Base-by-base conservation (phyloP, 2,797 vertebrate species). In the Phrynocephalus guinanensis region DNA sequence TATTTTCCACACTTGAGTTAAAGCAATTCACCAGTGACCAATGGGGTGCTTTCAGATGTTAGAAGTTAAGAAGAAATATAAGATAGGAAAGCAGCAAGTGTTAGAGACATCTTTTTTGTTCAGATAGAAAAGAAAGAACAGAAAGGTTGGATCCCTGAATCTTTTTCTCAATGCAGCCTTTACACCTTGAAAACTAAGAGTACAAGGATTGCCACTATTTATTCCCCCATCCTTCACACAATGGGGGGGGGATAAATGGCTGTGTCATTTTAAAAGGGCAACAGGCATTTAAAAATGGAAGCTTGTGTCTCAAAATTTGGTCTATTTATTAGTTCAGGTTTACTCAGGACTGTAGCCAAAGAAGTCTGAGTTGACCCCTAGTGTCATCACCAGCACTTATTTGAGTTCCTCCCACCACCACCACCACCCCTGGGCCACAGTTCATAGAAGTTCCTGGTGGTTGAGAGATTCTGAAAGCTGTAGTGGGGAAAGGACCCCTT, bases 281-380 rank as follows among this genome's bases (percentile, higher is more conserved):
- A 70, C 22, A 30, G 22, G 79, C 38, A n/a, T 73, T 26, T 71
- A 63, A 72, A 79, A 78, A 79, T 63, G 52, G 22, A 79, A 15
- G 50, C 38, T 73, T 79, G 67, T 44, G 28, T 48, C 84, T 26
- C 5, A 5, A 88, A 79, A 63, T 33, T 7, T 33, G 68, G 52
- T 66, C 44, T 50, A 72, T 79, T 84, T 88, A 13, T 16, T 15
- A 15, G 22, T 72, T 88, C n/a, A 73, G 3, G 28, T 88, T 84
- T 84, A 28, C 22, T 79, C 79, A 80, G 68, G 38, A 48, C 5
- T 73, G 44, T 13, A 73, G 68, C 77, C 52, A 80, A 28, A 56
- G 1, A n/a, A 48, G 48, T 18, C 63, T 52, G 67, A 67, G 44
- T 33, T 76, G 11, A 82, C 72, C 73, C 56, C 44, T 38, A 15